Evolutionary conservation across 2,888 invertebrate genomes (phyloP).

Genomic region (Spialia ferax): DNA sequence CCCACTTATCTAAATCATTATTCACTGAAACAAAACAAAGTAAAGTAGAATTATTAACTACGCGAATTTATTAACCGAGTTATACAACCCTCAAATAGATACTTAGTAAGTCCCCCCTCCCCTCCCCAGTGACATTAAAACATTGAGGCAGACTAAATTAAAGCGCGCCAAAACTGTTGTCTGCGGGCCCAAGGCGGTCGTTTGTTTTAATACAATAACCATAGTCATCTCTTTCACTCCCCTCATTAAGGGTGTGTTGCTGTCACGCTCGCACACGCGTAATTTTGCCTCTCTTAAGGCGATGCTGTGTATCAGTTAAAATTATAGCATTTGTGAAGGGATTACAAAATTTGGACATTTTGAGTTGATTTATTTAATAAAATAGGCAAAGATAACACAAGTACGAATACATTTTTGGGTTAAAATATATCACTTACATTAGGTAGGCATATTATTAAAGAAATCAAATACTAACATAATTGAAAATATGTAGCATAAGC

Average conservation of each 20-base stretch:
- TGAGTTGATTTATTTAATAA: constrained; percentile 17
- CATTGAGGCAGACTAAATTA: constrained; percentile 84
- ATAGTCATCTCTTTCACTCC: constrained; percentile 72
- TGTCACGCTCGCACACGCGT: constrained; percentile 62
- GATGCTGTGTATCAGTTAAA: constrained; percentile 53
- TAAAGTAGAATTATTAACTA: constrained; percentile 72
- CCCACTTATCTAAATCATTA: constrained; percentile 45
- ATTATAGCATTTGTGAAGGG: constrained; percentile 56
- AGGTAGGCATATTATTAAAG: too few relatives aligned
- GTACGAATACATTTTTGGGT: neutral
- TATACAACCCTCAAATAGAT: constrained; percentile 83
- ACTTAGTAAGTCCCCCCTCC: constrained; percentile 69
- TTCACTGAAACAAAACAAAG: constrained; percentile 54
- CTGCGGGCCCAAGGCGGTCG: constrained; percentile 83
- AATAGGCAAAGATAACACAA: neutral
- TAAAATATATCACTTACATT: neutral
- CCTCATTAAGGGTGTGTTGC: constrained; percentile 57
- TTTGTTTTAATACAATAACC: constrained; percentile 86
- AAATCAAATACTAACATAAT: too few relatives aligned
- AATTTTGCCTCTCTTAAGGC: constrained; percentile 77
- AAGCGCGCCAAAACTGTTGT: constrained; percentile 85
- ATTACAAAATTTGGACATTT: constrained; percentile 8
- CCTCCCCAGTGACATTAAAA: constrained; percentile 78
- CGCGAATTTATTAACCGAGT: constrained; percentile 78
- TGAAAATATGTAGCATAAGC: too few relatives aligned